These are phyloP conservation scores for Euborellia annulipes DNA, from an alignment of 1,140 invertebrate species.

Conservation along the genomic window DNA sequence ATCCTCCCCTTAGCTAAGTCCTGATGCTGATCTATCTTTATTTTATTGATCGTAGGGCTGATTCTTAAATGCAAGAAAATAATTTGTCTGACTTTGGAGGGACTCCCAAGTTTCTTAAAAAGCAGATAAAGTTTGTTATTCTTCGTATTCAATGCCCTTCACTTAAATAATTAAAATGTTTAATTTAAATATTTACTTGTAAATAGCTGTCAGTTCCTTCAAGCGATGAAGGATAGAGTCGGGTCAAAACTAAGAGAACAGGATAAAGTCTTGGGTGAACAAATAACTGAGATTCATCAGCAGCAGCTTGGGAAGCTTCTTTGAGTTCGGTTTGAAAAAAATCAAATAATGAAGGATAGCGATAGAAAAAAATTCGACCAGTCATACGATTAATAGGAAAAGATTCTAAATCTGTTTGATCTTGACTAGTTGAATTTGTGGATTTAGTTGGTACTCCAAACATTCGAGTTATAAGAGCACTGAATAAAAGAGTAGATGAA, in stretches of 20 bases:
- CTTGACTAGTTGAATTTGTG: constrained; percentile 53
- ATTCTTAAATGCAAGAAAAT: too few relatives aligned
- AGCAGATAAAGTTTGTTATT: too few relatives aligned
- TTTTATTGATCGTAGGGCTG: too few relatives aligned
- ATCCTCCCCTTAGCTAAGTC: too few relatives aligned
- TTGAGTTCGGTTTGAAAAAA: constrained; percentile 55
- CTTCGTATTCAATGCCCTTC: too few relatives aligned
- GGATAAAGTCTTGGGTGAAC: constrained; percentile 46
- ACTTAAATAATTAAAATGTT: too few relatives aligned
- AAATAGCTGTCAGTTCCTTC: constrained; percentile 47
- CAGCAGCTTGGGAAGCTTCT: constrained; percentile 28
- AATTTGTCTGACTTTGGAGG: too few relatives aligned
- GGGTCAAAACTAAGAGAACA: constrained; percentile 57
- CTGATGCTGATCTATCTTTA: too few relatives aligned
- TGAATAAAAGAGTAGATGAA: constrained; percentile 69
- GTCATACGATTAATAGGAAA: constrained; percentile 30
- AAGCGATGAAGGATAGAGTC: constrained; percentile 56
- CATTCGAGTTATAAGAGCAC: constrained; percentile 67
- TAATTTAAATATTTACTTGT: constrained; percentile 34
- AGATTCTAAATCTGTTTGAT: constrained; percentile 35
- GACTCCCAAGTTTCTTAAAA: too few relatives aligned
- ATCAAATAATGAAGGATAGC: constrained; percentile 60
- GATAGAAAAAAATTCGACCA: constrained; percentile 63
- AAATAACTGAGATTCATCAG: constrained; percentile 19
- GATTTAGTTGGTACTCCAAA: constrained; percentile 70